Evolutionary conservation across 2,888 invertebrate genomes (phyloP), one percentile per base, ranked within the genome.

Genomic region (Drosophila nr. medialis): DNA sequence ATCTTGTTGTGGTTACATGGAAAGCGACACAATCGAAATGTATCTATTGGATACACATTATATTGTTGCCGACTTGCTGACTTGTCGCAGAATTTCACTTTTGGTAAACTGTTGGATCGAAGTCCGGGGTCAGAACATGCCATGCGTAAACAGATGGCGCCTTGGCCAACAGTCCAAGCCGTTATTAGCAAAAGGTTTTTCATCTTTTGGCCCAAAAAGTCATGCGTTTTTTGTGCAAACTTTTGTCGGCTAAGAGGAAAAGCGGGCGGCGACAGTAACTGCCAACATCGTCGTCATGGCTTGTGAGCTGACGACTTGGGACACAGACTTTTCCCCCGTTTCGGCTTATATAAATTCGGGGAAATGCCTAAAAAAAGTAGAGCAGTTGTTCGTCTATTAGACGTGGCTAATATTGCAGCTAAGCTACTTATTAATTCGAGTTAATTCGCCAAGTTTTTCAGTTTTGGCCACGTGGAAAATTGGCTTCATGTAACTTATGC

Each of bases 371-470:
- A 49, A 61, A 61, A 38, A 34, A 51, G 64, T 49, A 48, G 30
- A 30, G 50, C 60, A 42, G 48, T 34, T 58, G 53, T 62, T 40
- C 54, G 7, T 64, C 27, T 56, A 49, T 60, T 34, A 15, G 18
- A 29, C 45, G 55, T 64, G 70, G 34, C 48, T 70, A 55, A 83
- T 77, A 68, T 75, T 55, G 42, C 36, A 34, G 65, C 56, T 51
- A 38, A 60, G 69, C 77, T 72, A 72, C 71, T 73, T 81, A 84
- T 77, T 89, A 86, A 86, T 86, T 85, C 76, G 80, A 34, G 58
- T 76, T 89, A 85, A 86, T 89, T 87, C 85, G 67, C 75, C 76
- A 70, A 62, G 59, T 77, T 88, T 80, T 82, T 66, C 75, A 32
- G 62, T 77, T 81, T 75, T 68, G 45, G 68, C 63, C 60, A 60